These are phyloP conservation scores for Iselma pallidipennis DNA, from an alignment of 2,888 invertebrate species.

Conservation along the genomic window DNA sequence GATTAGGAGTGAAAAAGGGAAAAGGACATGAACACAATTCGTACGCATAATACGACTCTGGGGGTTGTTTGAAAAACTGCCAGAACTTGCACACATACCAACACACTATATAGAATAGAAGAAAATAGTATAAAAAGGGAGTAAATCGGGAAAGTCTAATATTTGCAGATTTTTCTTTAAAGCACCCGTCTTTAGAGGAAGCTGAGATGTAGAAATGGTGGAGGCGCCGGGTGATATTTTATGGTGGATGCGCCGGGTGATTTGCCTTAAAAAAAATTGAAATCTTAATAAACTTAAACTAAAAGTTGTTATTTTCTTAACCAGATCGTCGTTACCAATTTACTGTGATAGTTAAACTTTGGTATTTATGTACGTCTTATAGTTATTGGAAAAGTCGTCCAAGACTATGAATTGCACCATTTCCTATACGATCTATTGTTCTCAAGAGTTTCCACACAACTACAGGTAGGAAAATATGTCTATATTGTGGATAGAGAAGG, in stretches of 20 bases:
- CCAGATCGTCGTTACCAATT: not conserved
- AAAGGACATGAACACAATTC: not conserved
- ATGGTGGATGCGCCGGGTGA: too few species aligned
- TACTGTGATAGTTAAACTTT: not conserved
- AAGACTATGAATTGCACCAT: not conserved
- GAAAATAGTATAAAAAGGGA: not conserved
- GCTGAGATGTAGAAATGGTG: not conserved
- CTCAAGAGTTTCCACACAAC: not conserved
- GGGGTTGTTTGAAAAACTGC: constrained; percentile 20
- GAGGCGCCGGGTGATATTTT: too few species aligned
- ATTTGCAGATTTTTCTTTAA: too few species aligned
- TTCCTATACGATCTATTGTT: not conserved
- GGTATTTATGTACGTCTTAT: not conserved
- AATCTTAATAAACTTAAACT: too few species aligned
- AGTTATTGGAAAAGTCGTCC: not conserved
- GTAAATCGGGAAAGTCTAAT: not conserved
- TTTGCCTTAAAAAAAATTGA: too few species aligned
- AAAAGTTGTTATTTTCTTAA: not conserved
- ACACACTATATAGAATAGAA: not conserved
- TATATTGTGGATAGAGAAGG: not conserved
- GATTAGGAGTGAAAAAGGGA: not conserved
- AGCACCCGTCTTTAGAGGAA: too few species aligned
- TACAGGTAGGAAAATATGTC: too few species aligned
- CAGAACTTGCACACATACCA: constrained; percentile 4
- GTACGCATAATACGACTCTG: not conserved